phyloP scores from a whole-genome alignment of 2,797 vertebrate species.

The Galagoides demidoff region DNA sequence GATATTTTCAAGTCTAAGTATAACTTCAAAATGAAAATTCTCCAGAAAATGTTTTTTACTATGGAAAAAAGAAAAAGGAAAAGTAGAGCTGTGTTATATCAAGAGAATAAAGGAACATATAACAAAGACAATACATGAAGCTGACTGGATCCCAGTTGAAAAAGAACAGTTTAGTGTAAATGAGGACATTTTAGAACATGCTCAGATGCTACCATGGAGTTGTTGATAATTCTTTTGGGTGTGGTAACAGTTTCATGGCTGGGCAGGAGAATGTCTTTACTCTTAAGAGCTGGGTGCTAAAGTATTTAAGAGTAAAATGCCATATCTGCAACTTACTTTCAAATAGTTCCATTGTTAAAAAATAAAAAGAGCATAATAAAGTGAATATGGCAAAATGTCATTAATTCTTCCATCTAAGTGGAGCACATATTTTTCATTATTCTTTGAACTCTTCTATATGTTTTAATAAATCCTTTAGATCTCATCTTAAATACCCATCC shows the following conservation, averaged over 20 bases:
- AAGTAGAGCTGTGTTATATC: background rate
- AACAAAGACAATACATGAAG: background rate
- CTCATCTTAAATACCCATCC: accelerated
- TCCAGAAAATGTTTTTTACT: background rate
- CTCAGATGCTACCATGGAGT: accelerated
- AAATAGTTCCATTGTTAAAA: background rate
- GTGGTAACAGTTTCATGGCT: no score
- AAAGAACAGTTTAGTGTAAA: background rate
- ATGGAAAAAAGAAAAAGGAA: background rate
- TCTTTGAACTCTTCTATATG: background rate
- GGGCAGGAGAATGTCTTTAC: background rate
- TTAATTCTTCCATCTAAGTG: background rate
- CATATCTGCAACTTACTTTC: background rate
- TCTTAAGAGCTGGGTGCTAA: background rate
- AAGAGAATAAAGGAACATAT: background rate
- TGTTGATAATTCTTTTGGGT: background rate
- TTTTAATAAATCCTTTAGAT: background rate
- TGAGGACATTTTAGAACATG: background rate
- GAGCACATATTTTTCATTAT: no score
- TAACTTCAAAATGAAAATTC: constrained; percentile 39
- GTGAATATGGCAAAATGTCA: background rate
- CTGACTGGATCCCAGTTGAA: background rate
- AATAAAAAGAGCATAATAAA: background rate
- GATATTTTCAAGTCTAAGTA: background rate
- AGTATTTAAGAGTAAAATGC: background rate